Conservation (phyloP, 2,113 vertebrate genomes). For the Pomatorhinus ruficollis region DNA sequence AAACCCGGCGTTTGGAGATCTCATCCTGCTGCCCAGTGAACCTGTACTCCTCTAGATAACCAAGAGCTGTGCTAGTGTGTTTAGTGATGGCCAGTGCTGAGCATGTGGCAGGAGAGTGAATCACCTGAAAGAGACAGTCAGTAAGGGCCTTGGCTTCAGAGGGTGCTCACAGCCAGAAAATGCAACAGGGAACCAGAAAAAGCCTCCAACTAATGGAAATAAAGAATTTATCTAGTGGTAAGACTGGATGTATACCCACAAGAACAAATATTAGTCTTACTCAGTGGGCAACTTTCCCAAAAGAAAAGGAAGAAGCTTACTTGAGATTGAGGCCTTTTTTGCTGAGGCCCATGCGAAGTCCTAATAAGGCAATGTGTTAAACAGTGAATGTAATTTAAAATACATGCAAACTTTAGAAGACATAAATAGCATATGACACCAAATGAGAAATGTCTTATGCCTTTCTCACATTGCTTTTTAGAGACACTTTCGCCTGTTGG, state of each 20-base stretch:
- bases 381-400: neutral
- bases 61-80: fast-evolving
- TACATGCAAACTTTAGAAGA: neutral
- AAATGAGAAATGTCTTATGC: neutral
- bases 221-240: neutral
- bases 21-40: neutral
- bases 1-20: neutral
- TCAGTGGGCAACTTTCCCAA: neutral
- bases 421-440: neutral
- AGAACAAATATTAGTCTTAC: neutral
- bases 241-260: neutral
- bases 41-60: neutral
- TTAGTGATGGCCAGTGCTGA: neutral
- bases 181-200: neutral
- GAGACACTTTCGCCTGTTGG: neutral
- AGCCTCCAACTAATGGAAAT: neutral
- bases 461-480: neutral
- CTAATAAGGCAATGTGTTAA: neutral
- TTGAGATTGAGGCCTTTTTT: neutral
- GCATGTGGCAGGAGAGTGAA: neutral
- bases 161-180: neutral
- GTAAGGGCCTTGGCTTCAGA: neutral
- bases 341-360: neutral
- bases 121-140: neutral
- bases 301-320: neutral